Base-by-base conservation (phyloP, 2,797 vertebrate genomes). In the Loriculus beryllinus region DNA sequence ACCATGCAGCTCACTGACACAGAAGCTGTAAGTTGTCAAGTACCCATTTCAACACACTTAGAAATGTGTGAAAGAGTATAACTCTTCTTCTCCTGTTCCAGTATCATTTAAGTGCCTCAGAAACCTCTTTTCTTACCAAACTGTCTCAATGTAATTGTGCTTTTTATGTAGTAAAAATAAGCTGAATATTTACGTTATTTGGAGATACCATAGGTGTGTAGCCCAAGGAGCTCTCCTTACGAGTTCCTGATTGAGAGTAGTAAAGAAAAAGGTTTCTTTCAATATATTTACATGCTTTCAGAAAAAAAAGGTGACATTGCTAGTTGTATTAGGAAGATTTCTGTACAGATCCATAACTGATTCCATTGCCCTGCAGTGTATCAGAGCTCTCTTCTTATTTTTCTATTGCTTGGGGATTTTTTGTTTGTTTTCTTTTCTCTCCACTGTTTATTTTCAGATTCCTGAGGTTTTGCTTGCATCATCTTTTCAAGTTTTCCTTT, bases 41-140 rank as follows among this genome's bases (percentile, higher is more conserved):
- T 12, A 40, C 19, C 16, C 1, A 0, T 47, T 83, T 81, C 57
- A 62, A 62, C 2, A 3, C 0, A 2, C 19, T 63, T 67, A 21
- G 37, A 72, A 67, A 71, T 4, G 28, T 2, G 1, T 33, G 18
- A 48, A 35, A 57, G 26, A 16, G 15, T 45, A 51, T 2, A 39
- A 29, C 13, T 59, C 26, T 72, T 71, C 15, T 80, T 16, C 37
- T 86, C 16, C 37, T 86, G 12, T 56, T 75, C 21, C 39, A 62
- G 8, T 12, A 48, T 14, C 19, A 22, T 21, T 2, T 33, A 47
- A 82, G 9, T 37, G 64, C 43, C 25, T 54, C 84, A 74, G 82
- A 80, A 89, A 69, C 11, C 9, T 42, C 17, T 49, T 64, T 9
- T 60, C 35, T 33, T 40, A 35, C 25, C 8, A 54, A 29, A 62